Evolutionary conservation across 2,797 vertebrate species (phyloP), one percentile per base, ranked within the genome.

Genomic region (Australoheros facetus): DNA sequence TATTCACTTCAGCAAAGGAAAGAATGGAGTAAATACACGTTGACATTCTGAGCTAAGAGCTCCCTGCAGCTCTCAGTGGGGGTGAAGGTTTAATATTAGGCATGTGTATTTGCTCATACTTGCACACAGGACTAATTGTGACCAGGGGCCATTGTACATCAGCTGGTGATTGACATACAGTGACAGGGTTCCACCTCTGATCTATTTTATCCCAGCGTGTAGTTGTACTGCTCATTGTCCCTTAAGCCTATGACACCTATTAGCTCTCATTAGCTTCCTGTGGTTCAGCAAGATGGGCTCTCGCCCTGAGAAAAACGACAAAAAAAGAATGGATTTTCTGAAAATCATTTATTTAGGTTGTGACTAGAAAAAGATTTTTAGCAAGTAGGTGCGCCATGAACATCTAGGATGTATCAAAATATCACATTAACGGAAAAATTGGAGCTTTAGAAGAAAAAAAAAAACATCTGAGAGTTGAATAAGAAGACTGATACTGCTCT

Each of bases 191-290:
- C 76, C 51, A 45, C 85, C 87, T 86, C 89, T 80, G 85, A 88
- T 91, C 87, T 71, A 80, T 85, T 90, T 85, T 77, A 73, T 85
- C 90, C 74, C 89, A 88, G 91, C 85, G 42, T 91, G 91, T 7
- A 26, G 64, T 73, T 77, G 76, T 57, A 19, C 64, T 73, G 76
- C 75, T 83, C 87, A 80, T 87, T 91, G 89, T 91, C 82, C 83
- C 82, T 77, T 19, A 78, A 82, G 83, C 81, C 82, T 76, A 7
- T 81, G 92, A 90, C 90, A 92, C 88, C 87, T 88, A 89, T 94
- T 93, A 89, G 84, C 78, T 58, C 84, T 85, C 88, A 92, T 93
- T 93, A 93, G 91, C 79, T 85, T 87, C 91, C 91, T 62, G 88
- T 82, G 83, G 91, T 79, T 91, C 56, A 71, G 62, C 42, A 39